These are phyloP conservation scores for Desmodus rotundus DNA, from an alignment of 2,113 vertebrate species.

Conservation along the genomic window DNA sequence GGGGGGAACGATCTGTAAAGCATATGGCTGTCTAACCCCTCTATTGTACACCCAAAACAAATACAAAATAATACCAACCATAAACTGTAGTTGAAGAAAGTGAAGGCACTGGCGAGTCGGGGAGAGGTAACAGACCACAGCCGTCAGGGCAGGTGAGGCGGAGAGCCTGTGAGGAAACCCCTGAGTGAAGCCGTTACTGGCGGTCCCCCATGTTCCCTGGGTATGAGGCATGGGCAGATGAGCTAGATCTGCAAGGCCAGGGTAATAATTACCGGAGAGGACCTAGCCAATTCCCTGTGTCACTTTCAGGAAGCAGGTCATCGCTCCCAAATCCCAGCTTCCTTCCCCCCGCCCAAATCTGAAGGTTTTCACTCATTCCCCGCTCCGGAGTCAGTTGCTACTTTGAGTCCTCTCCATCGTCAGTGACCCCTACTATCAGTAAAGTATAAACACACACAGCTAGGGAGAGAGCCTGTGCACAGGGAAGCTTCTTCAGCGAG, in stretches of 20 bases:
- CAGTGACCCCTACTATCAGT: neutral
- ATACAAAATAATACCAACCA: neutral
- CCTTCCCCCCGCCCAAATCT: neutral
- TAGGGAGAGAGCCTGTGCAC: neutral
- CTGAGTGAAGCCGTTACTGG: neutral
- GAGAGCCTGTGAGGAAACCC: neutral
- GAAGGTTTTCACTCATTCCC: neutral
- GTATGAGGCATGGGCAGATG: neutral
- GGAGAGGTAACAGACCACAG: neutral
- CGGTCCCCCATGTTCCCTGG: too few species aligned
- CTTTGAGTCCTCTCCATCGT: neutral
- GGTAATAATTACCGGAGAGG: neutral
- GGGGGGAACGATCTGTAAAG: neutral
- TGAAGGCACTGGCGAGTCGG: neutral
- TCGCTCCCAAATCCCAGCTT: neutral
- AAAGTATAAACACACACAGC: neutral
- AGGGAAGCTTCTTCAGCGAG: neutral
- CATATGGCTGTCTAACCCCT: neutral
- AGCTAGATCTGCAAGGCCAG: neutral
- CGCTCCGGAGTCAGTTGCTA: neutral
- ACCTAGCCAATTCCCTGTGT: neutral
- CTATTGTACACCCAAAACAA: neutral
- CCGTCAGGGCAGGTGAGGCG: too few species aligned
- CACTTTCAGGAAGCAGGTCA: neutral
- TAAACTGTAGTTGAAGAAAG: neutral